phyloP scores from a whole-genome alignment of 2,113 vertebrate species.

The Ptyas mucosa region DNA sequence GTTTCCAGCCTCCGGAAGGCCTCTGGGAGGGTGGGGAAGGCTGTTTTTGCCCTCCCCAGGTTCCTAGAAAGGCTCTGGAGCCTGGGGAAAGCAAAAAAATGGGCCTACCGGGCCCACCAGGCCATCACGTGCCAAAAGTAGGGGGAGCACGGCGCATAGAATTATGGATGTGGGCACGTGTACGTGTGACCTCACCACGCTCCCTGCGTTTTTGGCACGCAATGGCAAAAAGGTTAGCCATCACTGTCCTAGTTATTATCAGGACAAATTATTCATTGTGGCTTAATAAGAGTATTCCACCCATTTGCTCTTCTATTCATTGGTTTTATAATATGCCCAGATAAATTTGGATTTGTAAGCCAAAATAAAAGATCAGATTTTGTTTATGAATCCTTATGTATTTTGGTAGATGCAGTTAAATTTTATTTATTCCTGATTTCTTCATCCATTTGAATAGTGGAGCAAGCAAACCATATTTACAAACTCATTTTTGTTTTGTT shows the following conservation, averaged over 20 bases:
- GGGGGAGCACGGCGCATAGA: no score
- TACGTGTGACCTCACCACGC: no score
- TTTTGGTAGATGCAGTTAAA: neutral
- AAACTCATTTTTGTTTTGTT: neutral
- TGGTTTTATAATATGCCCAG: neutral
- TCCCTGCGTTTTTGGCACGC: no score
- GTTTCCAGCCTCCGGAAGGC: no score
- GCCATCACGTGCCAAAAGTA: no score
- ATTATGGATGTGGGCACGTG: no score
- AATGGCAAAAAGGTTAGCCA: no score
- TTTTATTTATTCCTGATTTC: neutral
- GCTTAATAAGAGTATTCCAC: neutral
- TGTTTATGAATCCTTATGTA: neutral
- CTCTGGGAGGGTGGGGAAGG: no score
- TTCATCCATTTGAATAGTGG: neutral
- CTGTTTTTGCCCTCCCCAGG: no score
- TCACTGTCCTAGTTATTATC: neutral
- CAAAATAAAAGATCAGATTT: neutral
- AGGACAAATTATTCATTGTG: neutral
- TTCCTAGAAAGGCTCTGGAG: no score
- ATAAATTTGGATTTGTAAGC: neutral
- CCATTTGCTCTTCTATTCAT: neutral
- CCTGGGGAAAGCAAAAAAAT: no score
- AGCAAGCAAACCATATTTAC: neutral
- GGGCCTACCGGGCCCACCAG: no score